These are phyloP conservation scores for Neotoxoptera formosana DNA, from an alignment of 1,140 invertebrate genomes.

Conservation along the genomic window DNA sequence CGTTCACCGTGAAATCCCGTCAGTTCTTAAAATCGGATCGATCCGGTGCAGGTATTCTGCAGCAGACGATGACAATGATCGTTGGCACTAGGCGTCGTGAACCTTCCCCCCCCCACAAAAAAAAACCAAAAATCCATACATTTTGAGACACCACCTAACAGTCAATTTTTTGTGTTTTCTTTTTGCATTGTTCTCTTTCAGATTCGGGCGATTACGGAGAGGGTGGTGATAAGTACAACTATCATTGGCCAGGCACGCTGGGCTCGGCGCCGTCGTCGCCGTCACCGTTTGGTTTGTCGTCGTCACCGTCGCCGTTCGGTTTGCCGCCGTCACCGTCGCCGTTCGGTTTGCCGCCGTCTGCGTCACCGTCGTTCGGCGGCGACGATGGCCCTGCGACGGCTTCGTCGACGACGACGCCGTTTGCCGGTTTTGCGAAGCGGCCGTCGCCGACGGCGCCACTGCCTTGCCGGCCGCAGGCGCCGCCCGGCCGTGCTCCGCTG, in stretches of 20 bases:
- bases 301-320: not conserved
- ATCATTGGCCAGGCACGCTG: not conserved
- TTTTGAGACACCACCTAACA: not conserved
- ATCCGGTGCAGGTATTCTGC: not conserved
- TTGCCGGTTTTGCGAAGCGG: not conserved
- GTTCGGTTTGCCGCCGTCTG: not conserved
- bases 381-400: not conserved
- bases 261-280: not conserved
- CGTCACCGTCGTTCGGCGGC: not conserved
- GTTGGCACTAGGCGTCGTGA: not conserved
- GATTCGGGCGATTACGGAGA: not conserved
- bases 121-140: not conserved
- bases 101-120: not conserved
- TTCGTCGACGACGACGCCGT: not conserved
- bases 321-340: not conserved
- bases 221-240: not conserved
- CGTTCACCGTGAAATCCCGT: not conserved
- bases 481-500: slow-evolving; percentile 59
- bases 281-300: not conserved
- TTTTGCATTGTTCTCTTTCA: not conserved
- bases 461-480: too few species aligned
- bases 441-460: not conserved
- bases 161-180: not conserved
- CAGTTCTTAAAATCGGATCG: not conserved
- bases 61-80: not conserved